Percentiles rank a stretch among this genome's conserved stretches.
These are phyloP conservation scores for Lytechinus variegatus DNA, from an alignment of 35 echinoderm and acorn worm genomes.

Conservation along the genomic window DNA sequence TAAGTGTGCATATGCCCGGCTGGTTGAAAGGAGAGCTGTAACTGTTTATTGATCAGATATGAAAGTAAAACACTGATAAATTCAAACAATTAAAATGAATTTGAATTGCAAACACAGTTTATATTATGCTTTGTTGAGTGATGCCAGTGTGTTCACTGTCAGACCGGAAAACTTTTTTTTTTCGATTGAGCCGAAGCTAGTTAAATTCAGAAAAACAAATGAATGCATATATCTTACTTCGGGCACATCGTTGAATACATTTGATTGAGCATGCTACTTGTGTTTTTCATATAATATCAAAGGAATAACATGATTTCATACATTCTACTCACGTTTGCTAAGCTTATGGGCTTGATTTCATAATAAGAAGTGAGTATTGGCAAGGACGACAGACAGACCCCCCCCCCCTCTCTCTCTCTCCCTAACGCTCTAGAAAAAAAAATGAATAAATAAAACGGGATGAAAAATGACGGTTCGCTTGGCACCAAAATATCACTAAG, in stretches of 20 bases:
- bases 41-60: conserved; percentile 20
- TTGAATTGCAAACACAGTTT: neutral
- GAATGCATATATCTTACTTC: neutral
- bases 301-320: no score
- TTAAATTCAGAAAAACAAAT: neutral
- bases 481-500: no score
- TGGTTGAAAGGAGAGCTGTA: conserved; percentile 14
- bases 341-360: neutral
- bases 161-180: neutral
- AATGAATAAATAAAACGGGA: no score
- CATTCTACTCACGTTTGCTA: no score
- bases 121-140: neutral
- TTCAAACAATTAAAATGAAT: neutral
- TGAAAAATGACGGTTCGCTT: no score
- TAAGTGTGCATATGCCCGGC: conserved; percentile 20
- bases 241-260: neutral
- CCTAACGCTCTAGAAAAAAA: no score
- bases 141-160: neutral
- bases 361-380: neutral
- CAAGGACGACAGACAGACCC: no score
- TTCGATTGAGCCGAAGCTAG: neutral
- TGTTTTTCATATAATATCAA: no score
- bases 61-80: neutral
- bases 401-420: no score
- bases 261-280: neutral